Evolutionary conservation across 1,140 invertebrate species (phyloP).

Genomic region (Drosophila mauritiana): DNA sequence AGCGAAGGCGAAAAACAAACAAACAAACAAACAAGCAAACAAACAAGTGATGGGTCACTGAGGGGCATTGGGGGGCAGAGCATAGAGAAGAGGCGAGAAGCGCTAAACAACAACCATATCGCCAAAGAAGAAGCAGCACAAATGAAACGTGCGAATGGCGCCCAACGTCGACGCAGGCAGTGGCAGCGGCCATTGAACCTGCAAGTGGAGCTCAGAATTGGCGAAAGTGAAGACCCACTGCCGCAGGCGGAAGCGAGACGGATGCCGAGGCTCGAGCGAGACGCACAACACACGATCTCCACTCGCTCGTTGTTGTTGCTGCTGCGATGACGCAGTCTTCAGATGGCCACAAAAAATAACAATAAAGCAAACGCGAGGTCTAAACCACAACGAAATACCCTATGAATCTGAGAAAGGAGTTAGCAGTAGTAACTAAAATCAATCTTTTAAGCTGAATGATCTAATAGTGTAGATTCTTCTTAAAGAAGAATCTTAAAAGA

Average conservation of each 20-base stretch:
- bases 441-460: too few relatives aligned
- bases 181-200: constrained; percentile 66
- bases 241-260: constrained; percentile 59
- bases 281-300: constrained; percentile 39
- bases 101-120: constrained; percentile 21
- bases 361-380: constrained; percentile 31
- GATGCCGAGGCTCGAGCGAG: constrained; percentile 12
- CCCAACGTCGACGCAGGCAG: constrained; percentile 39
- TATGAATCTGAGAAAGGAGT: not conserved
- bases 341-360: constrained; percentile 54
- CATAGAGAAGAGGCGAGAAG: constrained; percentile 26
- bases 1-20: constrained; percentile 51
- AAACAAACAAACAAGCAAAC: constrained; percentile 65
- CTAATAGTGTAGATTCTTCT: too few relatives aligned
- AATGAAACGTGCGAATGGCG: constrained; percentile 76
- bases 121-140: constrained; percentile 19
- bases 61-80: not conserved
- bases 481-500: too few relatives aligned
- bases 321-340: constrained; percentile 70
- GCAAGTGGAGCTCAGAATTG: constrained; percentile 80
- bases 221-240: constrained; percentile 83
- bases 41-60: constrained; percentile 29
- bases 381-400: constrained; percentile 5
- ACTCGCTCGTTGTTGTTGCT: constrained; percentile 14
- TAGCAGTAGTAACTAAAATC: too few relatives aligned